These are phyloP conservation scores for Orientallactaga bullata DNA, from an alignment of 2,113 vertebrate genomes.

Conservation along the genomic window DNA sequence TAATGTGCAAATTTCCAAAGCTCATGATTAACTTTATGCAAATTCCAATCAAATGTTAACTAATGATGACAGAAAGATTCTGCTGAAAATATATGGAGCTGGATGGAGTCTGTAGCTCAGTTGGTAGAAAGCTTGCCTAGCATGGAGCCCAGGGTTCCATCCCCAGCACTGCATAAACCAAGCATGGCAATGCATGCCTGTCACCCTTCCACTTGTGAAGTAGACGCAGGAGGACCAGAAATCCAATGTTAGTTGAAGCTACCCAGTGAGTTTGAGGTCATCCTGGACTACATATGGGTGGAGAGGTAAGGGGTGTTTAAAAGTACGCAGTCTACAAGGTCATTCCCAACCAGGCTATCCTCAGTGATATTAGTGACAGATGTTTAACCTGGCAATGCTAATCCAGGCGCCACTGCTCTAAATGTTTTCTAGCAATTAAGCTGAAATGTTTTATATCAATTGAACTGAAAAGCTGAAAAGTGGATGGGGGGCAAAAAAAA, in stretches of 20 bases:
- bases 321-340: neutral
- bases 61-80: conserved; percentile 11
- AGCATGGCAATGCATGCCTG: no score
- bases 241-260: no score
- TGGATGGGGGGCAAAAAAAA: no score
- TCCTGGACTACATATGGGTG: no score
- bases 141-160: no score
- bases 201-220: neutral
- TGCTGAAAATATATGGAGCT: neutral
- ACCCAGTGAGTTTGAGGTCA: no score
- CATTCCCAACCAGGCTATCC: neutral
- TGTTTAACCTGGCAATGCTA: neutral
- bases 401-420: neutral
- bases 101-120: neutral
- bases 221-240: neutral
- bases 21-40: neutral
- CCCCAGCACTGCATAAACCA: no score
- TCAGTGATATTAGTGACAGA: neutral
- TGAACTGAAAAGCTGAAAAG: no score
- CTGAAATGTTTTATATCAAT: neutral
- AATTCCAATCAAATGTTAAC: neutral
- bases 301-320: neutral
- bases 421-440: neutral
- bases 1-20: neutral
- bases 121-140: no score